Base-by-base conservation (phyloP, 37 sponge, comb jelly and placozoan genomes). In the Eunapius fragilis region DNA sequence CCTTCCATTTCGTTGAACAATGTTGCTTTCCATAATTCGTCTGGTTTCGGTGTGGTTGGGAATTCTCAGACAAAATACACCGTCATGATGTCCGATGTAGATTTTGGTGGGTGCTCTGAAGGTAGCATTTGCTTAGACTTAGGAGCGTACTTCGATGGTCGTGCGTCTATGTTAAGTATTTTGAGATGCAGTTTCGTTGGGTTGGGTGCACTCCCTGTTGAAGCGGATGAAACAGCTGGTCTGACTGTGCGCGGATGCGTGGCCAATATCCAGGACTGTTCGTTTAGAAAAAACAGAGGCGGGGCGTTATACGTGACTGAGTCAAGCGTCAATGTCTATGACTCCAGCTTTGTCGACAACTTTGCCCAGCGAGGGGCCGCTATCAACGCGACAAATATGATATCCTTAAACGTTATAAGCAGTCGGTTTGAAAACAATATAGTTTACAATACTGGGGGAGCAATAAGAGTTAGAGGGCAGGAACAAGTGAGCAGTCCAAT, bases 261-360 rank as follows among this genome's bases (percentile, higher is more conserved):
- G 7, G 58, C 58, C 22, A 19, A 58, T 58, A 58, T 58, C 14
- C 14, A 19, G 7, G 58, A 58, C 58, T 58, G 58, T 17, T 13
- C 58, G 19, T 58, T 58, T 58, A 17, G 6, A 1, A 19, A 19
- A 58, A 58, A 58, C 22, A 58, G 58, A 58, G 58, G 58, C 1
- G 58, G 0, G 58, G 58, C 19, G 17, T 58, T 58, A 58, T 11
- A 19, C 14, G 58, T 58, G 58, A 4, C 1, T 11, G 19, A 58
- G 22, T 58, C 58, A 2, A 58, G 14, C 58, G 17, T 87, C 30
- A 2, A 2, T 0, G 69, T 80, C 1, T 49, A 30, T 14, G 25
- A 68, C 32, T 71, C 69, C 3, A 72, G 33, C 26, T 89, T 89
- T 50, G 35, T 50, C 31, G 50, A 36, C 24, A 89, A 89, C 68